Conservation (phyloP, 2,797 vertebrate species). For the Sorex maritimensis region DNA sequence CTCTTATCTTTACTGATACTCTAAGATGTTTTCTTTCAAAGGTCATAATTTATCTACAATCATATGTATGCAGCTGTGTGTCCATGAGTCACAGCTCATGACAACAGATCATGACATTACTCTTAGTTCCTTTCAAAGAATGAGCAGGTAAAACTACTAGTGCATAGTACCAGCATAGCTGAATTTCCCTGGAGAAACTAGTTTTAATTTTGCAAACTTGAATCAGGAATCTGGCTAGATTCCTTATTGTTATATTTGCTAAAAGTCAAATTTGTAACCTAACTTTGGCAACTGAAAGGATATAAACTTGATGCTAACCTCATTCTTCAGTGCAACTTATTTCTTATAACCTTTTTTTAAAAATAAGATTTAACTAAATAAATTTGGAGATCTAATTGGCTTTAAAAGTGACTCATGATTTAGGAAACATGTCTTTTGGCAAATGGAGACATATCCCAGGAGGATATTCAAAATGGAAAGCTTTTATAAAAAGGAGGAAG, state of each 20-base stretch:
- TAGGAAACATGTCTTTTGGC: not conserved
- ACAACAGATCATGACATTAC: not conserved
- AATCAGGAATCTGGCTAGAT: not conserved
- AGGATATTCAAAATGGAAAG: not conserved
- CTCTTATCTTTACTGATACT: no score
- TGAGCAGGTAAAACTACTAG: slow-evolving; percentile 29
- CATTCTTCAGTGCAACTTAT: not conserved
- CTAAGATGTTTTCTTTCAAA: slow-evolving; percentile 31
- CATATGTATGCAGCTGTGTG: not conserved
- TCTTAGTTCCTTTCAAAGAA: not conserved
- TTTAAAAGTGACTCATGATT: not conserved
- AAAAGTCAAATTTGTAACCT: slow-evolving; percentile 58
- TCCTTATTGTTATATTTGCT: not conserved
- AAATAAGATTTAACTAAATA: not conserved
- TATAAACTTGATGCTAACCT: slow-evolving; percentile 3
- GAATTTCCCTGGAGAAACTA: slow-evolving; percentile 28
- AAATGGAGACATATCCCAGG: not conserved
- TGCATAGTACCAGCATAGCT: not conserved
- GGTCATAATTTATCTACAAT: not conserved
- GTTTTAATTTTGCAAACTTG: slow-evolving; percentile 36
- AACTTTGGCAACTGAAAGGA: slow-evolving; percentile 13
- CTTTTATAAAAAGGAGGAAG: not conserved
- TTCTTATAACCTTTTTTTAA: slow-evolving; percentile 4
- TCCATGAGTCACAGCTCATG: not conserved
- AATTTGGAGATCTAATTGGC: not conserved